Base-by-base conservation (phyloP, 2,888 invertebrate genomes). In the Platycnemis pennipes region DNA sequence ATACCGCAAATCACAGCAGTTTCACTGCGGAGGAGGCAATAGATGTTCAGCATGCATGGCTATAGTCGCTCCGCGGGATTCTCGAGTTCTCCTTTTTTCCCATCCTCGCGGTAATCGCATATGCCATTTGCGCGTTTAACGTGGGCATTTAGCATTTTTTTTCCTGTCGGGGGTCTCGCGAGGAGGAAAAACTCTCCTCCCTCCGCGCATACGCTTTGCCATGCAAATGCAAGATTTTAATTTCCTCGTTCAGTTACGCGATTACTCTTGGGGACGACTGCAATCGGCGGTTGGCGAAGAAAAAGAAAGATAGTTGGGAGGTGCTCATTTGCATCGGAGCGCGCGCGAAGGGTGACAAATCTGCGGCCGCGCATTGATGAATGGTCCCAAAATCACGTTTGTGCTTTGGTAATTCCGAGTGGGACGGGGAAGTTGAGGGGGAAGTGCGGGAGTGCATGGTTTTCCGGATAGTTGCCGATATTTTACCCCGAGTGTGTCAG, bases 391-490 rank as follows among this genome's bases (percentile, higher is more conserved):
- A 53, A 53, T 56, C 42, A 89, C 37, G 89, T 89, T 89, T 89
- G 56, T 89, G 56, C 31, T 89, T 89, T 53, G 89, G 37, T 56
- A 31, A 56, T 89, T 89, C 89, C 56, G 42, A 53, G 89, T 7
- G 26, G 26, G 3, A n/a, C 11, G 77, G 31, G 77, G 13, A 31
- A 2, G n/a, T n/a, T n/a, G 69, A 31, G 69, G 5, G 31, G 37
- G 63, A 63, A 13, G 44, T 44, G 63, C 49, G 63, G 63, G 63
- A 44, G 44, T n/a, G n/a, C n/a, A 91, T 22, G 91, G 44, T 91
- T 69, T 91, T 63, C 44, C 63, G 26, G 91, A 63, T 56, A 91
- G 69, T 91, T 69, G 91, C 69, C 91, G 91, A 91, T 91, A 69
- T 91, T 91, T 91, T 63, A 91, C 42, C 26, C 42, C 63, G 91